phyloP scores from a whole-genome alignment of 2,113 vertebrate species.

The Xenopus laevis region DNA sequence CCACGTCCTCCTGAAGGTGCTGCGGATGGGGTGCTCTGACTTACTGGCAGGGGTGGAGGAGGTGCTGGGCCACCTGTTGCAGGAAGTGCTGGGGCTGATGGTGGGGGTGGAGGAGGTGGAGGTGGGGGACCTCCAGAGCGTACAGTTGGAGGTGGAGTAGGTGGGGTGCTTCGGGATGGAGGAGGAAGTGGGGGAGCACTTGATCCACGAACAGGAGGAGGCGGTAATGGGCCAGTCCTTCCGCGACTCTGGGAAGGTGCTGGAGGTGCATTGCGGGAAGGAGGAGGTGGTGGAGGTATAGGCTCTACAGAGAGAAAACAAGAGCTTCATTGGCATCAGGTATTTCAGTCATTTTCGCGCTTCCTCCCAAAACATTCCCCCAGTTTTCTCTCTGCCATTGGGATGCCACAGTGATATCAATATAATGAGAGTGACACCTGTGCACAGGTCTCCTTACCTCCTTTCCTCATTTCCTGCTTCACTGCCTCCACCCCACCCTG shows the following conservation, averaged over 20 bases:
- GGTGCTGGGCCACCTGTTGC: conserved; percentile 42
- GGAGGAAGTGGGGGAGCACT: conserved; percentile 23
- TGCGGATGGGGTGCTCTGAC: not conserved
- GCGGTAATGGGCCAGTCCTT: conserved; percentile 72
- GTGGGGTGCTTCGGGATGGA: not conserved
- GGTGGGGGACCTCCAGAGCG: conserved; percentile 46
- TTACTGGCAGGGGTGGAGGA: conserved; percentile 48
- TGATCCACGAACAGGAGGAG: conserved; percentile 59
- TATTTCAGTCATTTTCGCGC: no score
- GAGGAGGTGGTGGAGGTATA: conserved; percentile 69
- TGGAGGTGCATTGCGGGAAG: conserved; percentile 57
- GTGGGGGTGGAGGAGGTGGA: conserved; percentile 51
- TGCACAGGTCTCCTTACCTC: conserved; percentile 53
- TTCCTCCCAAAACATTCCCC: no score
- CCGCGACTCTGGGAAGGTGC: conserved; percentile 61
- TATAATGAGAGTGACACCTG: no score
- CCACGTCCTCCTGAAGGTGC: conserved; percentile 60
- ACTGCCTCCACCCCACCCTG: conserved; percentile 85
- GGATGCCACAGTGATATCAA: no score
- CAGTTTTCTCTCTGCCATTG: no score
- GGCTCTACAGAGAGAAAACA: conserved; percentile 45
- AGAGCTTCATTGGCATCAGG: not conserved
- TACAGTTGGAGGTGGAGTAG: conserved; percentile 46
- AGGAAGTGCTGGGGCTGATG: conserved; percentile 42
- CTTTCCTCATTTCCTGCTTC: conserved; percentile 66